Conservation (phyloP, 2,888 invertebrate species). For the Lacanobia wlatinum region DNA sequence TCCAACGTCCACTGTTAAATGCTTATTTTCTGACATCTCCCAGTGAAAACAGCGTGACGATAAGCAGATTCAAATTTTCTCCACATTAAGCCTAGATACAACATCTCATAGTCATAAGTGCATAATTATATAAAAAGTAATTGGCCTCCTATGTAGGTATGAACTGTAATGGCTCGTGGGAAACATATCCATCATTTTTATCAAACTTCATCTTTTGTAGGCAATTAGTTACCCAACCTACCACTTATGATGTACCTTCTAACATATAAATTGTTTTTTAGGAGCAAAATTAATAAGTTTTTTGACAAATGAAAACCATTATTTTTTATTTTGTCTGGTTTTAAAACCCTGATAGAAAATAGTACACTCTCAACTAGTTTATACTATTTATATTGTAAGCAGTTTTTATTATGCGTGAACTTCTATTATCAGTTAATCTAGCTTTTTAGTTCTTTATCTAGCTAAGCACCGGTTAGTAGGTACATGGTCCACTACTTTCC, state of each 20-base stretch:
- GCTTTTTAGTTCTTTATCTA: too few species aligned
- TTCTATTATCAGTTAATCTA: conserved; percentile 2
- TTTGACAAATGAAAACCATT: too few species aligned
- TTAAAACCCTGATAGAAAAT: too few species aligned
- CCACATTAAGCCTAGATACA: conserved; percentile 39
- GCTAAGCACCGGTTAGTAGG: background rate
- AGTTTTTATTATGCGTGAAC: background rate
- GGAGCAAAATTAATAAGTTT: conserved; percentile 16
- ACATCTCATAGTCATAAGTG: conserved; percentile 27
- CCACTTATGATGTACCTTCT: conserved; percentile 41
- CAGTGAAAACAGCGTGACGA: conserved; percentile 30
- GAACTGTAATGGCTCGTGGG: conserved; percentile 57
- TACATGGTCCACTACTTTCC: background rate
- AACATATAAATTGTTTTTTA: conserved; percentile 28
- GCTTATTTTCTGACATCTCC: background rate
- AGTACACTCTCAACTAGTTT: background rate
- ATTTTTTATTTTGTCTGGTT: too few species aligned
- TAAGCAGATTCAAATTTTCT: conserved; percentile 39
- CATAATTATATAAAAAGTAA: conserved; percentile 62
- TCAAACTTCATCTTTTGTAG: conserved; percentile 61
- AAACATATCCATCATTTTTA: conserved; percentile 59
- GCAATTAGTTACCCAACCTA: conserved; percentile 60
- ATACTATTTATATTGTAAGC: background rate
- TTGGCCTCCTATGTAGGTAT: conserved; percentile 46
- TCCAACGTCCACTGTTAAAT: background rate